Conservation (phyloP, 2,888 invertebrate species). For the Rhimphoctona megacephalus region DNA sequence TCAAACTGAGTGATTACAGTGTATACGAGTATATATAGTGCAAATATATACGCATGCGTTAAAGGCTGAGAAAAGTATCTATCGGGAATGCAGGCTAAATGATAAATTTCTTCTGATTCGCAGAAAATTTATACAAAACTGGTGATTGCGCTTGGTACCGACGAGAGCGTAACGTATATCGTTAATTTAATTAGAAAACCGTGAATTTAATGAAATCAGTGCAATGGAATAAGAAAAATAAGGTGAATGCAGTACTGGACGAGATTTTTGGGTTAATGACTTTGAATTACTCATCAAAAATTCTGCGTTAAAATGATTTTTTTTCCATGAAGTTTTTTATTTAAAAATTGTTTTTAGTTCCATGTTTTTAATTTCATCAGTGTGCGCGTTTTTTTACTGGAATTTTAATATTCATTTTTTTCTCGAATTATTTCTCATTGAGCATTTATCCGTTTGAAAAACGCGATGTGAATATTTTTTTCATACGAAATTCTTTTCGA, state of each 20-base stretch:
- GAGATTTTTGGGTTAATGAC: neutral
- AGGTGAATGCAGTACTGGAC: neutral
- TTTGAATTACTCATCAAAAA: too few relatives aligned
- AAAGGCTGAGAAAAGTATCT: constrained; percentile 38
- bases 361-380: too few relatives aligned
- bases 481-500: too few relatives aligned
- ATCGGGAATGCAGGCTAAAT: constrained; percentile 39
- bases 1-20: neutral
- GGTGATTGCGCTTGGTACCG: constrained; percentile 31
- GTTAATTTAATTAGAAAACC: constrained; percentile 56
- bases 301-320: too few relatives aligned
- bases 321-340: too few relatives aligned
- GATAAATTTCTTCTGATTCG: constrained; percentile 26
- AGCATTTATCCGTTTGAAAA: too few relatives aligned
- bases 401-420: too few relatives aligned
- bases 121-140: constrained; percentile 48
- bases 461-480: too few relatives aligned
- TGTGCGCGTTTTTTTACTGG: too few relatives aligned
- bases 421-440: too few relatives aligned
- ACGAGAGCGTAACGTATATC: neutral
- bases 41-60: neutral
- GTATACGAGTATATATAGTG: neutral
- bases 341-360: too few relatives aligned
- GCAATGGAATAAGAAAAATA: neutral
- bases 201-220: neutral